Conservation (phyloP, 2,113 vertebrate genomes). For the Ophthalmolycus amberensis region DNA sequence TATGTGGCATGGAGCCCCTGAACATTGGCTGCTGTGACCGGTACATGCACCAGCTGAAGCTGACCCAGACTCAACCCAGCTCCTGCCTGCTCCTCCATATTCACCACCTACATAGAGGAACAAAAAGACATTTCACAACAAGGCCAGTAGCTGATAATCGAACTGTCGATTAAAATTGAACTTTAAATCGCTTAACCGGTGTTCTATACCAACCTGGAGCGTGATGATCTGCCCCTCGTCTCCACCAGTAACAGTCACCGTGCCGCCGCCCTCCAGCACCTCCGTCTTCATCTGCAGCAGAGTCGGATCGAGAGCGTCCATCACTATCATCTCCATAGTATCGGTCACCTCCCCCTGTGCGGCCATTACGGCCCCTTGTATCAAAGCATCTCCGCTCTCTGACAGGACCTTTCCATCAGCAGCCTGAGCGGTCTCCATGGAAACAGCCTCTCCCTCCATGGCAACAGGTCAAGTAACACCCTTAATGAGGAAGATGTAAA, state of each 20-base stretch:
- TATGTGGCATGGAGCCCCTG: slow-evolving; percentile 95
- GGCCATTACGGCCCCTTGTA: slow-evolving; percentile 54
- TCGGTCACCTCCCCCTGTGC: slow-evolving; percentile 66
- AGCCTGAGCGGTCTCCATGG: slow-evolving; percentile 69
- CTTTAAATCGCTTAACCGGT: not conserved
- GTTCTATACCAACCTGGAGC: slow-evolving; percentile 78
- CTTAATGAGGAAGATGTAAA: not conserved
- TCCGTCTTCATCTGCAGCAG: slow-evolving; percentile 98
- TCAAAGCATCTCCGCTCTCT: slow-evolving; percentile 61
- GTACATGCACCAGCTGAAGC: slow-evolving; percentile 97
- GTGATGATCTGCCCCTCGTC: slow-evolving; percentile 99
- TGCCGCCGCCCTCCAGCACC: slow-evolving; percentile 77
- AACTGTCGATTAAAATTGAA: not conserved
- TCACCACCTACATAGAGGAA: slow-evolving; percentile 87
- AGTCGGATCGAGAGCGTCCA: slow-evolving; percentile 94
- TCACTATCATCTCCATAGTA: slow-evolving; percentile 95
- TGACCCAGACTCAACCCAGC: slow-evolving; percentile 92
- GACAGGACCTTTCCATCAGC: slow-evolving; percentile 66
- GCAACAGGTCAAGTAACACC: slow-evolving; percentile 35
- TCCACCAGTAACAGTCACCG: slow-evolving; percentile 75
- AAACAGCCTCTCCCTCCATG: slow-evolving; percentile 77
- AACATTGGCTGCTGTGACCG: slow-evolving; percentile 92
- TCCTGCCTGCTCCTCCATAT: slow-evolving; percentile 96
- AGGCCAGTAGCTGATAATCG: not conserved
- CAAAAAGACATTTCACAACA: not conserved